phyloP scores from a whole-genome alignment of 1,140 invertebrate genomes.

The Polypedilum vanderplanki region DNA sequence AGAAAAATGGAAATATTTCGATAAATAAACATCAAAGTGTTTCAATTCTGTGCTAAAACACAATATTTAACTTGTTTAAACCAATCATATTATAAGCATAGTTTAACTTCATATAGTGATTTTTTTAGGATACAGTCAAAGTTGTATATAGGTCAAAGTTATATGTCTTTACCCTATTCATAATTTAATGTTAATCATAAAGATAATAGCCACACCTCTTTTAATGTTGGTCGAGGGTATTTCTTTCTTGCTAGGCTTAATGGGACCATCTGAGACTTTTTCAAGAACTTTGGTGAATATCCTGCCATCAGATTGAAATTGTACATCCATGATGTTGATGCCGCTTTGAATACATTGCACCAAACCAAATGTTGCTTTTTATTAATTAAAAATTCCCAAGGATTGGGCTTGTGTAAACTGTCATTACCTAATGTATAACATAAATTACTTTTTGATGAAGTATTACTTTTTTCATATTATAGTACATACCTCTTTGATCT shows the following conservation, averaged over 20 bases:
- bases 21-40: too few species aligned
- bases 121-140: too few species aligned
- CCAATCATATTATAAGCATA: too few species aligned
- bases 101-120: too few species aligned
- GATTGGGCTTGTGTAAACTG: slow-evolving; percentile 60
- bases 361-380: slow-evolving; percentile 71
- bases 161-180: too few species aligned
- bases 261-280: slow-evolving; percentile 66
- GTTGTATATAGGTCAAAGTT: too few species aligned
- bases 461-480: too few species aligned
- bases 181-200: too few species aligned
- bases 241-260: slow-evolving; percentile 66
- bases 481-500: slow-evolving; percentile 45
- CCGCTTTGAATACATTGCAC: slow-evolving; percentile 82
- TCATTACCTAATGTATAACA: slow-evolving; percentile 55
- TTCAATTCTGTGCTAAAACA: too few species aligned
- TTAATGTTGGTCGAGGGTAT: slow-evolving; percentile 64
- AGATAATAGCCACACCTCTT: slow-evolving; percentile 51
- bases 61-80: too few species aligned
- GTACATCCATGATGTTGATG: slow-evolving; percentile 83
- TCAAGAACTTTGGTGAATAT: slow-evolving; percentile 67
- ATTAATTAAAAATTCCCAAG: slow-evolving; percentile 79
- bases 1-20: too few species aligned
- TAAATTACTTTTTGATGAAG: slow-evolving; percentile 24
- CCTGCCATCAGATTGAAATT: slow-evolving; percentile 78